Evolutionary conservation across 2,797 vertebrate species (phyloP), one percentile per base, ranked within the genome.

Genomic region (Sandelia bainsii): DNA sequence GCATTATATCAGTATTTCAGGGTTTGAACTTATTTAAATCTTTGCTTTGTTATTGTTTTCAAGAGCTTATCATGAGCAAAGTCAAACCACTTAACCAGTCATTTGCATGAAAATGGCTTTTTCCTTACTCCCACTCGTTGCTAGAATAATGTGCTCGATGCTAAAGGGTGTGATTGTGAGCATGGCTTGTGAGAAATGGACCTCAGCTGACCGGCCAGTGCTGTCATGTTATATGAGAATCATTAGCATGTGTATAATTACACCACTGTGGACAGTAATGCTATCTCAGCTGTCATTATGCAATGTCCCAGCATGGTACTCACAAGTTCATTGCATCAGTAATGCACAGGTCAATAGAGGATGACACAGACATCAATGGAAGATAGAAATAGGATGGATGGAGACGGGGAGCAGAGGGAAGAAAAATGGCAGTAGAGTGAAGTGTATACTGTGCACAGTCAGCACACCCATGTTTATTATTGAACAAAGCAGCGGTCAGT

Each of bases 171-270:
- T 2, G 16, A 69, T 45, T 54, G 20, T 25, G 54, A 69, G n/a
- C 62, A 40, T 1, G 8, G 62, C 42, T 39, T 70, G 19, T 63
- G 59, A 65, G 65, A 63, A 61, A 69, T 45, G 6, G 2, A 57
- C 69, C 67, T 81, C 34, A 1, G 62, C 58, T 58, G 68, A 23
- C 78, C 45, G 2, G 46, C 46, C 1, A 4, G 5, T 10, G 62
- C 66, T 27, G 22, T 69, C 19, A 20, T 42, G 48, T 48, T 72
- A 46, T 64, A 68, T 10, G 42, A 54, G 72, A 81, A 60, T 79
- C 80, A 82, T 79, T 76, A 75, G 75, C 17, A 57, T 3, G 62
- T 80, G 63, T 81, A 68, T 61, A 67, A 85, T 85, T 82, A 85
- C 86, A 80, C 54, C 70, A 22, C 1, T 2, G 22, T 40, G 60